These are phyloP conservation scores for Ambastaia sidthimunki DNA, from an alignment of 2,797 vertebrate genomes.

Conservation along the genomic window DNA sequence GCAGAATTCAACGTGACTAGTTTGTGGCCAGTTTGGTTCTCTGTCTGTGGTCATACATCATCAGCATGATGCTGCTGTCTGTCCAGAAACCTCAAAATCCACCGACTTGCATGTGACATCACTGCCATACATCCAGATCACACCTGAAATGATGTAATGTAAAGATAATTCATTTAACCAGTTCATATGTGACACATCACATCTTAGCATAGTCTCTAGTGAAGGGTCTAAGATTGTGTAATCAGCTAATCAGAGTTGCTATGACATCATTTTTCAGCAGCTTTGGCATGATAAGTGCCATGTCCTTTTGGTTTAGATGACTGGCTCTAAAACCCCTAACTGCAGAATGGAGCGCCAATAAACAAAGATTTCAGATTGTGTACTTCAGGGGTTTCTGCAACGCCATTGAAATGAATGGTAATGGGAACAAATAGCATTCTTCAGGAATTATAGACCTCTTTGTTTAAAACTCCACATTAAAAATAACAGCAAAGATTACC, in stretches of 20 bases:
- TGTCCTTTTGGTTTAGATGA: not conserved
- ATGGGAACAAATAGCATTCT: not conserved
- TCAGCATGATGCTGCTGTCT: constrained; percentile 54
- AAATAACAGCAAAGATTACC: not conserved
- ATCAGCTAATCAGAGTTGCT: not conserved
- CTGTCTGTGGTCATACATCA: constrained; percentile 57
- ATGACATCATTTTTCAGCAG: not conserved
- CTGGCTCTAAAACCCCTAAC: not conserved
- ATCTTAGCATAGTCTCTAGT: not conserved
- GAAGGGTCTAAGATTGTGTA: not conserved
- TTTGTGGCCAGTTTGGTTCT: constrained; percentile 43
- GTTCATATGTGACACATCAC: too few species aligned
- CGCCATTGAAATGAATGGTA: not conserved
- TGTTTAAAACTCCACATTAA: not conserved
- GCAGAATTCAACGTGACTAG: constrained; percentile 52
- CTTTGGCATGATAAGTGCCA: not conserved
- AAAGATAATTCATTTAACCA: too few species aligned
- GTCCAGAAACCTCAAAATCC: constrained; percentile 51
- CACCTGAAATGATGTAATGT: not conserved
- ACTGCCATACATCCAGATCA: constrained; percentile 23
- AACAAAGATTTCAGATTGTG: not conserved
- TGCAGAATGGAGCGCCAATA: not conserved
- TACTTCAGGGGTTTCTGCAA: not conserved
- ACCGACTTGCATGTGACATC: constrained; percentile 62
- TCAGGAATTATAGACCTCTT: not conserved